Base-by-base conservation (phyloP, 2,113 vertebrate genomes). In the Herpetotheres cachinnans region DNA sequence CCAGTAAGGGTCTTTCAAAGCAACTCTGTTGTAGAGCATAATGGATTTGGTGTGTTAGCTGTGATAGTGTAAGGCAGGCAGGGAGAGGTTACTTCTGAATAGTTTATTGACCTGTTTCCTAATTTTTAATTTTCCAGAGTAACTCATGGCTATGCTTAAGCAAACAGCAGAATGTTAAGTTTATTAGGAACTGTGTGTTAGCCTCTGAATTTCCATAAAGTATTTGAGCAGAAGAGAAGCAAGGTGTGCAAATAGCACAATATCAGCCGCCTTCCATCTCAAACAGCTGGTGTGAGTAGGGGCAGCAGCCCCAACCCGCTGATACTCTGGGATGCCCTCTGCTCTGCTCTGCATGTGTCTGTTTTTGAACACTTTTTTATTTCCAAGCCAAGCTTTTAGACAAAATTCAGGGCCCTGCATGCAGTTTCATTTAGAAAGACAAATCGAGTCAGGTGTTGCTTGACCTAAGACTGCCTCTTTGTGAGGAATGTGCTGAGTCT, bases 401-500 rank as follows among this genome's bases (percentile, higher is more conserved):
- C 52, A 55, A 50, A 90, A 70, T 59, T 86, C 58, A 77, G 36
- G 46, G 22, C 30, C 47, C 17, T 63, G n/a, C 61, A 38, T 32
- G 20, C 44, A 49, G 7, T 76, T 93, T 50, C 25, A 22, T 67
- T 85, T 32, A 73, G n/a, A 70, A 92, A 87, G 50, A 52, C 7
- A 86, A 72, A 73, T 6, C 0, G 1, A 71, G 6, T 63, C 47
- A 50, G 17, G 17, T 2, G 2, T 72, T 83, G 54, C 36, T 56
- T 85, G n/a, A 40, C 22, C 15, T 55, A 71, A 76, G 22, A 18
- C 59, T 65, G 26, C 7, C 29, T 66, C 18, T 80, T 73, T 4
- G 3, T 21, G 19, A 65, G 30, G 32, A 81, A 49, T 0, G 0
- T 1, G 0, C 34, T 2, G 40, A 47, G 30, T 13, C 22, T 50